These are phyloP conservation scores for Micrasema longulum DNA, from an alignment of 1,140 invertebrate species.

Conservation along the genomic window DNA sequence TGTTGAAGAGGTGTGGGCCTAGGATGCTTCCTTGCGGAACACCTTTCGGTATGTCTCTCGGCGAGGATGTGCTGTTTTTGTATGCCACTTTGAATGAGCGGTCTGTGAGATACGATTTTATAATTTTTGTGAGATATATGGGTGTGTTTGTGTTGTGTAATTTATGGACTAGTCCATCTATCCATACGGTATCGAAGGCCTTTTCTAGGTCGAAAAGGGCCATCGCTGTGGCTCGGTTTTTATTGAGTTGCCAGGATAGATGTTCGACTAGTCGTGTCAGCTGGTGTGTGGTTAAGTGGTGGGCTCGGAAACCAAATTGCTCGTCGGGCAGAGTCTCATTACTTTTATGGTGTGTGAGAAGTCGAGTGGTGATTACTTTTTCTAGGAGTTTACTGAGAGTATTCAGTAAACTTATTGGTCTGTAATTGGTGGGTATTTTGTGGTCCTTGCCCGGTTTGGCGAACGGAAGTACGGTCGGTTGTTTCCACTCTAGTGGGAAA, in stretches of 20 bases:
- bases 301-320: not conserved
- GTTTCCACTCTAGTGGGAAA: not conserved
- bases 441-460: not conserved
- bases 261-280: not conserved
- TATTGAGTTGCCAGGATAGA: not conserved
- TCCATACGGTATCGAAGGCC: too few relatives aligned
- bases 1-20: too few relatives aligned
- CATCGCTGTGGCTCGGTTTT: not conserved
- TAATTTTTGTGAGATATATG: not conserved
- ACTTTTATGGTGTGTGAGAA: not conserved
- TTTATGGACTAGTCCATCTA: not conserved
- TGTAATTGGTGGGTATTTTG: not conserved
- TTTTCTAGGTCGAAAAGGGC: not conserved
- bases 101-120: not conserved
- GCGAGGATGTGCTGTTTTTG: too few relatives aligned
- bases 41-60: too few relatives aligned
- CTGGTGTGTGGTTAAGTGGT: not conserved
- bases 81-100: too few relatives aligned
- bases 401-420: not conserved
- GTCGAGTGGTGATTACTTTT: not conserved
- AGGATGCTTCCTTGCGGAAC: too few relatives aligned
- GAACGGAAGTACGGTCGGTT: not conserved
- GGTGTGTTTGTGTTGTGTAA: not conserved
- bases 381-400: not conserved
- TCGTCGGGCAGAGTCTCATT: not conserved